Evolutionary conservation across 2,113 vertebrate genomes (phyloP).

Genomic region (Ivindomyrus marchei): DNA sequence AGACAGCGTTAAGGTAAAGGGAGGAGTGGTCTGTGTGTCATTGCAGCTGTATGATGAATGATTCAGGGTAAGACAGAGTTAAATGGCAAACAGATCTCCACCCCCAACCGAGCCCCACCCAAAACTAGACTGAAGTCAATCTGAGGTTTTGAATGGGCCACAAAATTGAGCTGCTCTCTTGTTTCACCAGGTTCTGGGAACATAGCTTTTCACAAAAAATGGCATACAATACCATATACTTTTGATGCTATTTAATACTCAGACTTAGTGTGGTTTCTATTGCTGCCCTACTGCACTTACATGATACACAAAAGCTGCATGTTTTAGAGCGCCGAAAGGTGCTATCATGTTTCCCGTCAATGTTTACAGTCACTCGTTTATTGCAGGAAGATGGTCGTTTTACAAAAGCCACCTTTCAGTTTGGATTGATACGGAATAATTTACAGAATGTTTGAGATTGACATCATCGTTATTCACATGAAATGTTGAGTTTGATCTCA

Average conservation of each 20-base stretch:
- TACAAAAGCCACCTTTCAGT: not conserved
- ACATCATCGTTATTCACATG: not conserved
- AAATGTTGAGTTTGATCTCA: not conserved
- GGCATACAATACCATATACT: conserved; percentile 5
- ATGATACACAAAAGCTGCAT: not conserved
- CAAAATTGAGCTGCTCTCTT: not conserved
- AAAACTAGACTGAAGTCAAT: not conserved
- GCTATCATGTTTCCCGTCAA: not conserved
- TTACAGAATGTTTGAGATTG: not conserved
- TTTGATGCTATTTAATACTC: conserved; percentile 9
- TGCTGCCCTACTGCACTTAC: not conserved
- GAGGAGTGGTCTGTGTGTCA: not conserved
- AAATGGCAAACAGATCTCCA: not conserved
- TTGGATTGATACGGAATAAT: not conserved
- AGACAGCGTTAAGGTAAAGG: not conserved
- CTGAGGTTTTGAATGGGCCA: not conserved
- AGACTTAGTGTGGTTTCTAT: not conserved
- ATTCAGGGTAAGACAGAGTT: not conserved
- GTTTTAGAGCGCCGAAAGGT: not conserved
- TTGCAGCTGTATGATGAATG: not conserved
- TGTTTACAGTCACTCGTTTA: not conserved
- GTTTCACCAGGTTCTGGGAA: not conserved
- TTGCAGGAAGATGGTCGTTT: not conserved
- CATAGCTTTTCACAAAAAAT: not conserved
- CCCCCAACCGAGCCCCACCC: not conserved